Evolutionary conservation across 2,888 invertebrate species (phyloP).

Genomic region (Mellilla xanthometata): DNA sequence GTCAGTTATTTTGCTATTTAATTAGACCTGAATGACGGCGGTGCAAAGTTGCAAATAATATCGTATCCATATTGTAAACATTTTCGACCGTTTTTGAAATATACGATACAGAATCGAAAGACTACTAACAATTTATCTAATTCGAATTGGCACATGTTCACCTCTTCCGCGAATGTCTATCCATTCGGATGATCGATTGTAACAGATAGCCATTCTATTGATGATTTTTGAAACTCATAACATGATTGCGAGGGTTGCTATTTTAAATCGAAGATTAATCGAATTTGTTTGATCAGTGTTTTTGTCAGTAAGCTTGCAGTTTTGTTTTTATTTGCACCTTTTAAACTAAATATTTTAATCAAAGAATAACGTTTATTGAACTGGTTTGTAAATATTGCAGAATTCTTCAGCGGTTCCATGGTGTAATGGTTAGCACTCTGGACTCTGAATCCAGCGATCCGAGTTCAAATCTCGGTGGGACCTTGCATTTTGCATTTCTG

Average conservation of each 20-base stretch:
- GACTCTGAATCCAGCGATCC: constrained; percentile 93
- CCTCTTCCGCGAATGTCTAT: constrained; percentile 50
- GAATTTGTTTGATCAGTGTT: not conserved
- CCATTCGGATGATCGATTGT: constrained; percentile 58
- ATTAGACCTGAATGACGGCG: too few species aligned
- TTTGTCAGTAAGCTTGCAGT: not conserved
- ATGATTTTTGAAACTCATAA: constrained; percentile 22
- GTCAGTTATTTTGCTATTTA: too few species aligned
- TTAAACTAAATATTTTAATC: too few species aligned
- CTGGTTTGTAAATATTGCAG: too few species aligned
- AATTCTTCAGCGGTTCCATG: constrained; percentile 81
- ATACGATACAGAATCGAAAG: too few species aligned
- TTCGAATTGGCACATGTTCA: constrained; percentile 47
- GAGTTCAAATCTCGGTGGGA: constrained; percentile 93
- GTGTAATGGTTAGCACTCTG: constrained; percentile 92
- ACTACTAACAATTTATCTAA: constrained; percentile 18
- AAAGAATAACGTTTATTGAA: too few species aligned
- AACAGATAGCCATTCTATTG: constrained; percentile 33
- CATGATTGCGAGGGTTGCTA: constrained; percentile 1
- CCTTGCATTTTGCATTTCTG: constrained; percentile 59
- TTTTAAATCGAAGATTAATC: constrained; percentile 4
- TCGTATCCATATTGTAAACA: too few species aligned
- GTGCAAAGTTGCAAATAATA: too few species aligned
- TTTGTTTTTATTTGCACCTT: too few species aligned
- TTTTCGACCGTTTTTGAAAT: too few species aligned